Evolutionary conservation across 64 coral and sea anemone species (phyloP), one percentile per base, ranked within the genome.

Genomic region (Dendronephthya gigantea): DNA sequence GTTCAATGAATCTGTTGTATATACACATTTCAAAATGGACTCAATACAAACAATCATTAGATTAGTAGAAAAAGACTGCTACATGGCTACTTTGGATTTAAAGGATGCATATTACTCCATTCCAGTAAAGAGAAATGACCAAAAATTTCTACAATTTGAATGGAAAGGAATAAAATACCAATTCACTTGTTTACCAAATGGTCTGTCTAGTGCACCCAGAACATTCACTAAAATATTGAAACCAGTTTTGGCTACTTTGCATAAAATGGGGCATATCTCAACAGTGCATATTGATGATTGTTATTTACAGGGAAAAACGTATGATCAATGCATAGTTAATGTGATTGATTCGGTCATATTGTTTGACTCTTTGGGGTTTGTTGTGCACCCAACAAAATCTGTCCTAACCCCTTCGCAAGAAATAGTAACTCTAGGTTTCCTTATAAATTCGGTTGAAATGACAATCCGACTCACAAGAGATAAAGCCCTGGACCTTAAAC

Each of bases 301-400:
- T 5, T 87, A 38, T 47, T 39, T 87, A 72, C 85, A 87, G 36
- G 36, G 22, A 40, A 30, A 36, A 27, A 38, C 84, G 4, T 86
- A 34, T 37, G 50, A 16, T 34, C 39, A 90, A 50, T 93, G 91
- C 68, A 34, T 50, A 17, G 69, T 50, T 30, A 87, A 89, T 81
- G n/a, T 93, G 19, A 70, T 83, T 22, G 88, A 83, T 34, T 86
- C 92, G 43, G 76, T 69, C 83, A 65, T 68, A 43, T 47, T 85
- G 59, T 87, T 88, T 45, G 50, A 87, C 12, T 82, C 51, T 4
- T 74, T 17, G 32, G 1, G 68, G 11, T 1, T 74, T 74, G 43
- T 39, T 47, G 55, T 92, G 31, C 83, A 92, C 65, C 86, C 87
- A 62, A 87, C 56, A 7, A 90, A 90, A 87, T 93, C 84, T 40